phyloP scores from a whole-genome alignment of 2,888 invertebrate species.

The Chrysodeixis includens region DNA sequence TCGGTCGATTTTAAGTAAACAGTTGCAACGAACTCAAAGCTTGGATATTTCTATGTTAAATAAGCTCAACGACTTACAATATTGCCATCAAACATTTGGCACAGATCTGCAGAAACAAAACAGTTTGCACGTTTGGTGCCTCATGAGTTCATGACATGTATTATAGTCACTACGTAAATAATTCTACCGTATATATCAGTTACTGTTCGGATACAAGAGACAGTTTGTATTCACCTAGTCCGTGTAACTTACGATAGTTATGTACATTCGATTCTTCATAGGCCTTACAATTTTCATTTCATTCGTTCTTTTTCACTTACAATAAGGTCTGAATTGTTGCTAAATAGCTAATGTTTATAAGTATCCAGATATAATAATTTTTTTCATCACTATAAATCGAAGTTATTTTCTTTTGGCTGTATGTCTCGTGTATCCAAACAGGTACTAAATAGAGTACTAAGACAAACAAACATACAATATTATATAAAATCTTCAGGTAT shows the following conservation, averaged over 20 bases:
- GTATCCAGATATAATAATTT: not conserved
- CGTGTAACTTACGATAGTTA: not conserved
- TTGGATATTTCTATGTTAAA: slow-evolving; percentile 19
- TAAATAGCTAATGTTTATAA: not conserved
- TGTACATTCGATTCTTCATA: not conserved
- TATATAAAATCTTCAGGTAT: slow-evolving; percentile 71
- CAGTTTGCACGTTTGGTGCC: slow-evolving; percentile 32
- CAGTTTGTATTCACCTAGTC: slow-evolving; percentile 6
- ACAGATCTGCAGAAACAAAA: slow-evolving; percentile 57
- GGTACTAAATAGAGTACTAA: slow-evolving; percentile 45
- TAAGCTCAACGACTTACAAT: slow-evolving; percentile 26
- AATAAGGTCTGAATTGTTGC: not conserved
- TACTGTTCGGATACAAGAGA: slow-evolving; percentile 36
- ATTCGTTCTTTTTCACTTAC: not conserved
- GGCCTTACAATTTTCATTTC: not conserved
- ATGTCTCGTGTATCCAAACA: slow-evolving; percentile 40
- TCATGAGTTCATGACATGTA: slow-evolving; percentile 21
- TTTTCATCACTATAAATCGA: too few relatives aligned
- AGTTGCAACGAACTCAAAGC: slow-evolving; percentile 14
- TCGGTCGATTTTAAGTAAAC: slow-evolving; percentile 36
- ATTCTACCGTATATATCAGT: slow-evolving; percentile 31
- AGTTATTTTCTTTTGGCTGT: not conserved
- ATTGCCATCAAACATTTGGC: slow-evolving; percentile 66
- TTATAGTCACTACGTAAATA: slow-evolving; percentile 23
- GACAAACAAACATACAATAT: slow-evolving; percentile 66